Evolutionary conservation across 2,113 vertebrate species (phyloP).

Genomic region (Mohoua ochrocephala): DNA sequence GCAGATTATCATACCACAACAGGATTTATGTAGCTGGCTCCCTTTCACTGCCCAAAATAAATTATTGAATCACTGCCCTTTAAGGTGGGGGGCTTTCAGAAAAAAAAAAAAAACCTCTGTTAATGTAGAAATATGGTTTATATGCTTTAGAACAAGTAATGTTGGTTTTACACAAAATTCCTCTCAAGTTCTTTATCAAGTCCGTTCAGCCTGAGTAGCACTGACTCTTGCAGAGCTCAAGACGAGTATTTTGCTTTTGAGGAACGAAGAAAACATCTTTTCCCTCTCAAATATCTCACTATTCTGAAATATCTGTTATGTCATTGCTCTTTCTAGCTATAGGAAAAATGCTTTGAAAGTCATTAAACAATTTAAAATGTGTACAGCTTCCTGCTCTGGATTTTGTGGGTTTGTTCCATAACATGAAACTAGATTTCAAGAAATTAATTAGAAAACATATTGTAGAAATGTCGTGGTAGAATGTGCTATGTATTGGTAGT

Average conservation of each 20-base stretch:
- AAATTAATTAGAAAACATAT: not conserved
- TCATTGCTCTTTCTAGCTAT: not conserved
- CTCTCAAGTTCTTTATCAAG: not conserved
- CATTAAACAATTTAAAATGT: not conserved
- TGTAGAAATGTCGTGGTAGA: not conserved
- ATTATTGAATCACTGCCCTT: not conserved
- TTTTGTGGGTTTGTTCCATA: not conserved
- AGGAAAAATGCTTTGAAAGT: not conserved
- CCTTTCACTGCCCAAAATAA: not conserved
- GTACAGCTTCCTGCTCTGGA: not conserved
- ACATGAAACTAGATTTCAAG: not conserved
- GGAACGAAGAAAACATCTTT: not conserved
- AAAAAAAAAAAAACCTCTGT: not conserved
- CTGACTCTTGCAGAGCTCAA: not conserved
- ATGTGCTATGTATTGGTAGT: not conserved
- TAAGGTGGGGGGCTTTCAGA: not conserved
- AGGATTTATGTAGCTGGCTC: not conserved
- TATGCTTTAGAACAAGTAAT: not conserved
- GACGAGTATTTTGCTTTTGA: not conserved
- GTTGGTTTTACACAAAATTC: not conserved
- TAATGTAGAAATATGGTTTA: not conserved
- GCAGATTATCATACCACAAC: not conserved
- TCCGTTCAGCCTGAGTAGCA: not conserved
- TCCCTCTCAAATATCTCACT: not conserved
- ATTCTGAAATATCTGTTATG: not conserved